These are phyloP conservation scores for Carterocephalus palaemon DNA, from an alignment of 2,888 invertebrate genomes.

Conservation along the genomic window DNA sequence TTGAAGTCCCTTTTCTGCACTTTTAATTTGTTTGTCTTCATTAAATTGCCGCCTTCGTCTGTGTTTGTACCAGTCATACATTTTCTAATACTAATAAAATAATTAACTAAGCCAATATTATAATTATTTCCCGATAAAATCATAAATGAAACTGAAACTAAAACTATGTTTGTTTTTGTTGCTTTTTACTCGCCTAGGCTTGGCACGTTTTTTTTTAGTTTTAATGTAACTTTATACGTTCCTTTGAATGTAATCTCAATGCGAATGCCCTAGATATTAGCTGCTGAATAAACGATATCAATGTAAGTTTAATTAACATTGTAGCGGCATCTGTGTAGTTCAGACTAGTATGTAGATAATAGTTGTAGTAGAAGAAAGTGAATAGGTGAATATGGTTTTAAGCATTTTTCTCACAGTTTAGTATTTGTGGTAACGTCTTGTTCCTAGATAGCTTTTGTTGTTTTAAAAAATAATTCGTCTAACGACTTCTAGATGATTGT, in stretches of 20 bases:
- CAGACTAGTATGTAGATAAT: too few relatives aligned
- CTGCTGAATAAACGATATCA: not conserved
- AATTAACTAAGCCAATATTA: not conserved
- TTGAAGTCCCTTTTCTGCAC: slow-evolving; percentile 9
- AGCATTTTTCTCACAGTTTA: too few relatives aligned
- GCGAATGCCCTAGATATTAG: not conserved
- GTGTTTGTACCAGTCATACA: slow-evolving; percentile 31
- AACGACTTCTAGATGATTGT: too few relatives aligned
- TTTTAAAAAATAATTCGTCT: too few relatives aligned
- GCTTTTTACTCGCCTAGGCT: slow-evolving; percentile 19
- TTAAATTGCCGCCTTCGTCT: slow-evolving; percentile 30
- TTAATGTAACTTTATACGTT: too few relatives aligned
- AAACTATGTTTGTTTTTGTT: slow-evolving; percentile 14
- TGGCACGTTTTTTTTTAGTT: slow-evolving; percentile 18
- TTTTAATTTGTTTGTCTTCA: slow-evolving; percentile 15
- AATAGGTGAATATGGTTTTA: too few relatives aligned
- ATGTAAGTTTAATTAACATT: too few relatives aligned
- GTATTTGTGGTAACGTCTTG: too few relatives aligned
- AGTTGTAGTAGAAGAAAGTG: too few relatives aligned
- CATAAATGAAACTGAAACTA: not conserved
- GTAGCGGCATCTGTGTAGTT: too few relatives aligned
- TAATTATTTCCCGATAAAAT: slow-evolving; percentile 6
- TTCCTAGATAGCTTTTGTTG: too few relatives aligned
- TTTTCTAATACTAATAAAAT: slow-evolving; percentile 5
- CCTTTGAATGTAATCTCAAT: not conserved